Conservation (phyloP, 2,797 vertebrate genomes). For the Sylvia borin region DNA sequence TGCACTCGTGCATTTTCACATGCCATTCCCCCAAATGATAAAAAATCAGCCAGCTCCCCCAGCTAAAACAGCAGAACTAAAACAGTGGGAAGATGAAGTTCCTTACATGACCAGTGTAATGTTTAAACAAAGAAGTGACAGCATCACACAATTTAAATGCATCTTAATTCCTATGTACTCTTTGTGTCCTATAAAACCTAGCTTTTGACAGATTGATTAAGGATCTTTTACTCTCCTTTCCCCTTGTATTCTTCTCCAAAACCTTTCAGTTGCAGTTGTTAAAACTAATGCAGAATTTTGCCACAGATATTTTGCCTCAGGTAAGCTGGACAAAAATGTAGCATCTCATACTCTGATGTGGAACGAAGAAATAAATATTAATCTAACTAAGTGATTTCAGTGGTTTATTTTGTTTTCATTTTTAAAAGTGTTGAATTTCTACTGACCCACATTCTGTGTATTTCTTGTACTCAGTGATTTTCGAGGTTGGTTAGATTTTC, state of each 20-base stretch:
- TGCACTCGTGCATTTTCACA: neutral
- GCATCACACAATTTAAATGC: conserved; percentile 40
- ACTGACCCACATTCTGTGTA: neutral
- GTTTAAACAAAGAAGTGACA: neutral
- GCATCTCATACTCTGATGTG: neutral
- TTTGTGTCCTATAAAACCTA: neutral
- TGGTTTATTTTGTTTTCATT: conserved; percentile 28
- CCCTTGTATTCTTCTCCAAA: neutral
- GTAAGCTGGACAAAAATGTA: neutral
- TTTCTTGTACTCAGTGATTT: conserved; percentile 45
- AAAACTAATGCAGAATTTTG: neutral
- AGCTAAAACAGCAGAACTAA: neutral
- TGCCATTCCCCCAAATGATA: neutral
- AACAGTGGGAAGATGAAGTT: neutral
- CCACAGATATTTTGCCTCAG: neutral
- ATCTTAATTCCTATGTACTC: neutral
- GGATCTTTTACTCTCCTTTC: neutral
- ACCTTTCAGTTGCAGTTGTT: neutral
- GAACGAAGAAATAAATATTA: conserved; percentile 41
- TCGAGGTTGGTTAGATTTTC: conserved; percentile 47
- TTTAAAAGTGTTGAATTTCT: conserved; percentile 36
- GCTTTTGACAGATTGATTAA: conserved; percentile 30
- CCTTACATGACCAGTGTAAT: neutral
- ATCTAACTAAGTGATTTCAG: conserved; percentile 23
- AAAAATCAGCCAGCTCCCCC: neutral